Evolutionary conservation across 2,888 invertebrate species (phyloP), one percentile per base, ranked within the genome.

Genomic region (Thelaira solivaga): DNA sequence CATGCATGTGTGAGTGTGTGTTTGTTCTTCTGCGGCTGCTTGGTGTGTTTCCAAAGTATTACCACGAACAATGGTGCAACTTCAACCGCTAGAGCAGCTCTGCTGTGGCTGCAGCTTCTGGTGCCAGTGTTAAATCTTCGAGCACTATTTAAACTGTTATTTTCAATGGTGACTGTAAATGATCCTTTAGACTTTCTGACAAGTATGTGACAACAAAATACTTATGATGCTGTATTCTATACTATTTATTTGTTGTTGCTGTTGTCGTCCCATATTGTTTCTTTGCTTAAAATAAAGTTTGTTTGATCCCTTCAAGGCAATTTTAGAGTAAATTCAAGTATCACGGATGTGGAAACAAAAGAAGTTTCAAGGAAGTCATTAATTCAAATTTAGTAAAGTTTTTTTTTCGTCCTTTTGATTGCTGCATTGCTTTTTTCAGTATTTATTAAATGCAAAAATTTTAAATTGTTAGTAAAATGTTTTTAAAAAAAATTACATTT

Each of bases 161-260:
- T 77, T 77, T 59, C 73, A 24, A 53, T 73, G 68, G 62, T 77
- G 64, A 49, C 73, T 68, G 77, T 59, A 77, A 77, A 73, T 77
- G 73, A 77, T 77, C 77, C 73, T 73, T 64, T 73, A 64, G 59
- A 73, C 59, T 77, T 64, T 59, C 51, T 73, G 73, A 77, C 72
- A 77, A 77, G 72, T 77, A 73, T 77, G 72, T 77, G 77, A 73
- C 73, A 77, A 77, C 73, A 68, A 68, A 64, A 68, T 64, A 64
- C 77, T 73, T 73, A 64, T 45, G n/a, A 22, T 67, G 53, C 36
- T 36, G 29, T 67, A 53, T 67, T 61, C 53, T 20, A 29, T 68
- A 26, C 13, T 55, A 34, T 53, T 22, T 41, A 2, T 20, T 36
- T 61, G 39, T 57, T 39, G 13, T 18, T 74, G 0, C 36, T 18